Conservation (phyloP, 2,113 vertebrate genomes). For the Gambusia affinis region DNA sequence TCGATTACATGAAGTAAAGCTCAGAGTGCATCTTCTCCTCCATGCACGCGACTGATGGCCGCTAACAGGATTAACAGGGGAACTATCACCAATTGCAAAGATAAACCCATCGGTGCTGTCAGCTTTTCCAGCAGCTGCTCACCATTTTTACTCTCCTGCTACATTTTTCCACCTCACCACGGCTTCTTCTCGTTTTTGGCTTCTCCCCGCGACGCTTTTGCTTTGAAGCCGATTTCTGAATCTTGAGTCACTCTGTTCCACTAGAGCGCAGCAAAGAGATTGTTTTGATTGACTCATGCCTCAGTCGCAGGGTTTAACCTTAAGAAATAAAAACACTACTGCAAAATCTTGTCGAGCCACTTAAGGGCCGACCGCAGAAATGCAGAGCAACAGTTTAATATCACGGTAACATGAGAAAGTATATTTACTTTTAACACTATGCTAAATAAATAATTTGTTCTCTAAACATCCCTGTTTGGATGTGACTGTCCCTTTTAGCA, state of each 20-base stretch:
- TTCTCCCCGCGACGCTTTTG: constrained; percentile 13
- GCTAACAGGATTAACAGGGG: background rate
- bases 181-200: constrained; percentile 12
- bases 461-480: background rate
- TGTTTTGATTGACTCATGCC: constrained; percentile 29
- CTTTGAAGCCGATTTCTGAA: constrained; percentile 45
- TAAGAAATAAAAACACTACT: constrained; percentile 44
- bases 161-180: constrained; percentile 30
- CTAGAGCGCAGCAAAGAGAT: constrained; percentile 26
- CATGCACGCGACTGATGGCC: background rate
- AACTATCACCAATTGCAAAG: background rate
- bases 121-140: constrained; percentile 36
- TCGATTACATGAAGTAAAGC: background rate
- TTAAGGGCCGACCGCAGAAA: constrained; percentile 37
- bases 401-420: constrained; percentile 1
- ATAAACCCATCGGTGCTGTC: constrained; percentile 7
- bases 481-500: background rate
- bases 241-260: constrained; percentile 50
- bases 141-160: constrained; percentile 41
- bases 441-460: background rate
- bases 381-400: constrained; percentile 34
- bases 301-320: constrained; percentile 25
- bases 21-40: background rate
- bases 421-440: background rate
- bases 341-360: constrained; percentile 19